Conservation (phyloP, 2,113 vertebrate genomes). For the Saguinus midas region DNA sequence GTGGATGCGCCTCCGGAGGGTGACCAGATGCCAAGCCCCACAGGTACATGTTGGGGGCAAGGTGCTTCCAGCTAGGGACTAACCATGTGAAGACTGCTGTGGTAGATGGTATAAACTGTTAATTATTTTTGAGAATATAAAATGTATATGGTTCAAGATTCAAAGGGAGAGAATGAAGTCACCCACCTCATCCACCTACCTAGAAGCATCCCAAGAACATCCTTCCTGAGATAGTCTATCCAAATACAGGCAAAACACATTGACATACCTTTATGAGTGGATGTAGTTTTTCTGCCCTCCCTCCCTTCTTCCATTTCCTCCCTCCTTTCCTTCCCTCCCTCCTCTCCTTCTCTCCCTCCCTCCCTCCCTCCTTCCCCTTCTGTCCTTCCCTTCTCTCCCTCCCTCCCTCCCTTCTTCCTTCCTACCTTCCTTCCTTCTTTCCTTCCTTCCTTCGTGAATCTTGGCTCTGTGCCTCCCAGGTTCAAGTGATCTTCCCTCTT, state of each 20-base stretch:
- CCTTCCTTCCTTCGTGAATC: too few species aligned
- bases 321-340: too few species aligned
- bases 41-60: conserved; percentile 33
- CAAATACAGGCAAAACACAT: background rate
- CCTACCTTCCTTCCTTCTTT: fast-evolving
- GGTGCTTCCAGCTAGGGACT: background rate
- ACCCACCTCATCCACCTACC: background rate
- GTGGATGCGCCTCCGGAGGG: fast-evolving
- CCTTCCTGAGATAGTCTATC: background rate
- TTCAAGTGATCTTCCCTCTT: too few species aligned
- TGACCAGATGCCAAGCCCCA: fast-evolving
- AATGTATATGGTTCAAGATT: background rate
- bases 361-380: too few species aligned
- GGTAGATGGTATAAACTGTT: background rate
- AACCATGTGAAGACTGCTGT: background rate
- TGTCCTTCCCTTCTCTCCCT: too few species aligned
- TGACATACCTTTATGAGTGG: background rate
- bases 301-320: too few species aligned
- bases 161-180: background rate
- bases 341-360: too few species aligned
- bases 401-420: too few species aligned
- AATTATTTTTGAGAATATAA: background rate
- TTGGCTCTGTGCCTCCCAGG: too few species aligned
- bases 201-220: background rate
- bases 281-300: background rate